A percentile compares a stretch with the other conserved stretches of the same genome.
phyloP scores from a whole-genome alignment of 2,113 vertebrate species.

The Ardeotis arabs region DNA sequence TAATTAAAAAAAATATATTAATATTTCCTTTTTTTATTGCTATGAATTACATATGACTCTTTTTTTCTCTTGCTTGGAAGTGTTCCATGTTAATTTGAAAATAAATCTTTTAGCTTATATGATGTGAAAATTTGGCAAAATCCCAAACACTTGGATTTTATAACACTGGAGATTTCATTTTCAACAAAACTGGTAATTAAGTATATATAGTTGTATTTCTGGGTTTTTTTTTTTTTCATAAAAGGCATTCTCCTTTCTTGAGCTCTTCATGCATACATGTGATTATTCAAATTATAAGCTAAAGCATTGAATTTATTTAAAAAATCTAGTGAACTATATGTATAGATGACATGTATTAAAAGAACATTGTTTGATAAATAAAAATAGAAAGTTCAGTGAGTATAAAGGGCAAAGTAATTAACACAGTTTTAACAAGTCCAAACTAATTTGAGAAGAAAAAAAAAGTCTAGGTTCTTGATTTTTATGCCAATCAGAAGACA shows the following conservation, averaged over 20 bases:
- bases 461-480: not conserved
- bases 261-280: not conserved
- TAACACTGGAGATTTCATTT: not conserved
- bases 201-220: not conserved
- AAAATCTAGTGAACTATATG: not conserved
- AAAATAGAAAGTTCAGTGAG: not conserved
- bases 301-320: not conserved
- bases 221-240: not conserved
- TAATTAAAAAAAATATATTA: not conserved
- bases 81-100: not conserved
- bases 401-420: not conserved
- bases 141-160: not conserved
- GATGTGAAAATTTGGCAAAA: not conserved
- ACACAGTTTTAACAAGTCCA: not conserved
- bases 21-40: not conserved
- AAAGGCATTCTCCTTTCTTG: not conserved
- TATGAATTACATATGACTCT: not conserved
- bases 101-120: not conserved
- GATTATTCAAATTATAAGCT: not conserved
- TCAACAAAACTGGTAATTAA: not conserved
- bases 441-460: not conserved
- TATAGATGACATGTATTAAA: not conserved
- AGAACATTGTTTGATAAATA: not conserved
- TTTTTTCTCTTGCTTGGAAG: not conserved
- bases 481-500: not conserved